Evolutionary conservation across 2,113 vertebrate species (phyloP), one percentile per base, ranked within the genome.

Genomic region (Tinamus guttatus): DNA sequence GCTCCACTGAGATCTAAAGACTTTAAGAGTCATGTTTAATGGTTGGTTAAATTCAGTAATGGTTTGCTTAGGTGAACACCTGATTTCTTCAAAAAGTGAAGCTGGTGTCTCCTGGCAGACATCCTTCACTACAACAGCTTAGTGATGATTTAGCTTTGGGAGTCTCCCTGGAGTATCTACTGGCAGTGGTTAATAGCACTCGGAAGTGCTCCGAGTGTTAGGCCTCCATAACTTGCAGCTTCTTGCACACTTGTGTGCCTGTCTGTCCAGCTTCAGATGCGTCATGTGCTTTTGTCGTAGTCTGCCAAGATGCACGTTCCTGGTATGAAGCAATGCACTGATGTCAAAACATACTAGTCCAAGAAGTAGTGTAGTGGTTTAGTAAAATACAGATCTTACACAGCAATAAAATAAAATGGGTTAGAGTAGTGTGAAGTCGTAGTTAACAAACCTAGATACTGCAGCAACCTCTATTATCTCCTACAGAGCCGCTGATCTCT

Each of bases 401-500:
- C 59, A 74, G 63, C 0, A 0, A 70, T 82, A 59, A 67, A 51
- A 38, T 85, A 36, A 87, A 91, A 80, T 89, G 63, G 78, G 84
- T 73, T 89, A 70, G 59, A 94, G 56, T 51, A 43, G 21, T 47
- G 22, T 95, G 51, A 95, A 90, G 94, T 82, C 32, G 47, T 62
- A 60, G 87, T 89, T 85, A 94, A 60, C 41, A 85, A 68, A 87
- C 67, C 79, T 81, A 90, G 87, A 70, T 89, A 45, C 28, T 68
- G 51, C 77, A 51, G 83, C 3, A 65, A 94, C 95, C 85, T 86
- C 45, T 43, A n/a, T 94, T 77, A 70, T 70, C 91, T 94, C 91
- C 78, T 65, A 6, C 59, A 25, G 91, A 94, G 91, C 79, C 92
- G 84, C 76, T 94, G 78, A 91, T 91, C 75, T 93, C 82, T 87